Evolutionary conservation across 2,888 invertebrate species (phyloP).

Genomic region (Onthophagus sagittarius): DNA sequence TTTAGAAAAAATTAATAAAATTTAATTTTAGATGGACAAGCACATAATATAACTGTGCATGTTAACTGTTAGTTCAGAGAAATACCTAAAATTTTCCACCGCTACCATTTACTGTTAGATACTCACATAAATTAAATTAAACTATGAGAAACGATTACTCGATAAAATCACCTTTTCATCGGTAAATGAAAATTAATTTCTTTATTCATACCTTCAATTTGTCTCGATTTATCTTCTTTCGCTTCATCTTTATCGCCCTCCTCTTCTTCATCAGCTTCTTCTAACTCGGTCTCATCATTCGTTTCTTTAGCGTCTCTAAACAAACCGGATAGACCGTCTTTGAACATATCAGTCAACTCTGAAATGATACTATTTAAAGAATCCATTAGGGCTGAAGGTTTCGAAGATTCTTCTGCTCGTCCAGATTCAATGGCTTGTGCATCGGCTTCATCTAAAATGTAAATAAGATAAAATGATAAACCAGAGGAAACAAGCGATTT

Average conservation of each 20-base stretch:
- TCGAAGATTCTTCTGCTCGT: conserved; percentile 30
- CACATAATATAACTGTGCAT: background rate
- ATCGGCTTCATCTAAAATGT: conserved; percentile 42
- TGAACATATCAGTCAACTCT: conserved; percentile 41
- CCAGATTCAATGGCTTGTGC: conserved; percentile 32
- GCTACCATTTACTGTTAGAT: background rate
- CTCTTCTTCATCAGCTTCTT: conserved; percentile 26
- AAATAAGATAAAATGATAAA: background rate
- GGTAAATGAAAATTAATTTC: background rate
- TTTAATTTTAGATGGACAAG: background rate
- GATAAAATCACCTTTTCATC: too few relatives aligned
- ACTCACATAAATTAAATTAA: background rate
- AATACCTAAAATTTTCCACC: background rate
- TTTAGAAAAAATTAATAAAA: background rate
- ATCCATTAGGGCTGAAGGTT: conserved; percentile 39
- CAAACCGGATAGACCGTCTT: conserved; percentile 39
- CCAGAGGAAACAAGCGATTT: too few relatives aligned
- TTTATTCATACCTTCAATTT: conserved; percentile 14
- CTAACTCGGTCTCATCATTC: conserved; percentile 30
- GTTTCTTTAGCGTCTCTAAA: conserved; percentile 39
- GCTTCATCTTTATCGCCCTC: conserved; percentile 22
- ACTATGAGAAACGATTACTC: background rate
- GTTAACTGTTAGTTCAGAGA: background rate
- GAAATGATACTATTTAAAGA: conserved; percentile 39
- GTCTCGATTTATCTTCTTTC: conserved; percentile 14